A percentile compares a stretch with the other conserved stretches of the same genome.
phyloP scores from a whole-genome alignment of 2,113 vertebrate species.

The rat (Rattus norvegicus) region GRCr8 NC_086037.1:40866001-40866500 shows the following conservation, averaged over 20 bases:
- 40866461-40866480: neutral
- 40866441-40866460: neutral
- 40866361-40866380: neutral
- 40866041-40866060: neutral
- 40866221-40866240: neutral
- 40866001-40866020: neutral
- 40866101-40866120: neutral
- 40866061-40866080: neutral
- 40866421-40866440: neutral
- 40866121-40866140: neutral
- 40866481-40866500: constrained; percentile 21
- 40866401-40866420: constrained; percentile 51
- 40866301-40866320: neutral
- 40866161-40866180: neutral
- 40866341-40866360: neutral
- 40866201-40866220: neutral
- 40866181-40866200: neutral
- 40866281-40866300: neutral
- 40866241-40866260: neutral
- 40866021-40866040: neutral
- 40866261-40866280: neutral
- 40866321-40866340: neutral
- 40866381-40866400: neutral
- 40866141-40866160: neutral
- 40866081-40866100: neutral